Base-by-base conservation (phyloP, 1,140 invertebrate genomes). In the Heterodera schachtii region DNA sequence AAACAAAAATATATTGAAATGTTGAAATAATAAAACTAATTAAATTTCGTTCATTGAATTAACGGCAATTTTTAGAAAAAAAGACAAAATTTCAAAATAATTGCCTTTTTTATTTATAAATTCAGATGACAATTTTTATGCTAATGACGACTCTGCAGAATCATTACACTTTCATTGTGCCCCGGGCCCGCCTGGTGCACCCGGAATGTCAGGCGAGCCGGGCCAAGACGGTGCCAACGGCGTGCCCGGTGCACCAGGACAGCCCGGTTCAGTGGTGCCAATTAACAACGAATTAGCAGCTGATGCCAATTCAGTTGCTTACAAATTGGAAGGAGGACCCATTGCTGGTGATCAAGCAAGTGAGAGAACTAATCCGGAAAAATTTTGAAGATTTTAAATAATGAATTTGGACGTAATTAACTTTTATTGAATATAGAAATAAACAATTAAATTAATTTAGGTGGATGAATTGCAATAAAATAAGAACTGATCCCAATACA, bases 161-260 rank as follows among this genome's bases (percentile, higher is more conserved):
- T 31, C 31, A 31, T 0, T 31, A 31, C 31, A 31, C 31, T 31
- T 31, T 31, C 7, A 71, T 41, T 49, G 47, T 47, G 21, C 49
- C 9, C 75, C 16, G 19, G 43, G 71, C 16, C 79, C 75, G 43
- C 31, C 7, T 9, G 79, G 79, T 11, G 46, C 79, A 44, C 78
- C 79, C 49, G 74, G 74, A 16, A 13, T 6, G 11, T 46, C 74
- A n/a, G 74, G 74, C 21, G 31, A 60, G 5, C 74, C 52, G 5
- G 77, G 77, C 52, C n/a, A 47, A 46, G 60, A 64, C 19, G 77
- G 77, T 13, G 11, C 13, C n/a, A 16, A 19, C 31, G 77, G 77
- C 60, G 13, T 4, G 44, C 77, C 76, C 31, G 76, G 76, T 8
- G 44, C 73, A 8, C 19, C 52, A 9, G 77, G 77, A 3, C 46